Evolutionary conservation across 2,888 invertebrate genomes (phyloP), one percentile per base, ranked within the genome.

Genomic region (Orgyia antiqua): DNA sequence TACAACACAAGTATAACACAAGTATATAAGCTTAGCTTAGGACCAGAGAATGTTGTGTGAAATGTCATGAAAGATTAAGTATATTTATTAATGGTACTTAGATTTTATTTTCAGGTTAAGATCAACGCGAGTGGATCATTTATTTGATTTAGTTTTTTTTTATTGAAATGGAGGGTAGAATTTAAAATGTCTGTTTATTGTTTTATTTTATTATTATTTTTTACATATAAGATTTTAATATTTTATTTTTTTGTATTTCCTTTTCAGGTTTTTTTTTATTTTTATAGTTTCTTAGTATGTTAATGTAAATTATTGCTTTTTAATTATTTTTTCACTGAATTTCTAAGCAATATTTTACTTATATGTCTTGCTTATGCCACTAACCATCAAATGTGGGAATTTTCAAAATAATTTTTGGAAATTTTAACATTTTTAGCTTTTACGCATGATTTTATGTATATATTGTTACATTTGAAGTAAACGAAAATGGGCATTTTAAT

Each of bases 401-500:
- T 63, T 53, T 59, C 67, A 71, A 74, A 57, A 41, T 27, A 2
- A 27, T 10, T 36, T 50, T 72, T 80, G 73, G 40, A 48, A 63
- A 65, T 70, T 56, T 67, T 43, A 59, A 49, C 56, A 54, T 66
- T 49, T 63, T 51, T 13, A 13, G 58, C 61, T 61, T 72, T 59
- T 26, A 41, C 42, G 73, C 72, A 70, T 66, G 59, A 51, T 51
- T 44, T 50, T 39, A 50, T 47, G 40, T 24, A 8, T 2, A 4
- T 46, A 36, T 42, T 13, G 29, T 33, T 27, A 51, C 48, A 50
- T 36, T 49, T 47, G 47, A 54, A 47, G 50, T 55, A 43, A 53
- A 68, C 69, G 70, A 83, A 80, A 82, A 86, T 83, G 83, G 84
- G 84, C 83, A 83, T 86, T 84, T 84, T 77, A 76, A 78, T 67